Percentiles rank a stretch among this genome's conserved stretches.
These are phyloP conservation scores for Onthophagus sagittarius DNA, from an alignment of 2,888 invertebrate genomes.

Conservation along the genomic window DNA sequence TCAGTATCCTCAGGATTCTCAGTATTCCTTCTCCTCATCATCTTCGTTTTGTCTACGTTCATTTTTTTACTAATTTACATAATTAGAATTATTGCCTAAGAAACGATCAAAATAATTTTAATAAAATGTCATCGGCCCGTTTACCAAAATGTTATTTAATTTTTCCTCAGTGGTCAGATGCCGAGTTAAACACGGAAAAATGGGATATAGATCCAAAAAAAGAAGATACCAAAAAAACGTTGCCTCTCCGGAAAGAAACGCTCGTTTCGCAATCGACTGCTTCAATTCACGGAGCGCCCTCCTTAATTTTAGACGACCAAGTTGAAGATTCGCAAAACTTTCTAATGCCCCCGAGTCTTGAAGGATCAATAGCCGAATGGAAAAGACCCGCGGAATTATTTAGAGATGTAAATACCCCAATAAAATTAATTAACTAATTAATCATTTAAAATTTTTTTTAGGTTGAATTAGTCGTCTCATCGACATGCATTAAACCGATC, in stretches of 20 bases:
- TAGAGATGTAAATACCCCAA: slow-evolving; percentile 29
- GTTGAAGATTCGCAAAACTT: slow-evolving; percentile 25
- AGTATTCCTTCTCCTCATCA: no score
- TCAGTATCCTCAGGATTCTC: no score
- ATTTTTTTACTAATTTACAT: no score
- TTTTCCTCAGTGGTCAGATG: slow-evolving; percentile 42
- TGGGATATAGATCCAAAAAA: slow-evolving; percentile 34
- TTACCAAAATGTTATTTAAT: not conserved
- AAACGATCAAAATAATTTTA: not conserved
- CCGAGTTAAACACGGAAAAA: slow-evolving; percentile 39
- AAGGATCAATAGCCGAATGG: slow-evolving; percentile 34
- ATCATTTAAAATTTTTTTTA: slow-evolving; percentile 2
- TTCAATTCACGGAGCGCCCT: not conserved
- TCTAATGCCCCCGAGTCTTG: slow-evolving; percentile 25
- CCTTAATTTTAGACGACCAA: not conserved
- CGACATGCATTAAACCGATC: slow-evolving; percentile 33
- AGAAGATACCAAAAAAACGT: slow-evolving; percentile 14
- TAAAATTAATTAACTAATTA: not conserved
- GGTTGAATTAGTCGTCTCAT: slow-evolving; percentile 33
- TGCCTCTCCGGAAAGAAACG: not conserved
- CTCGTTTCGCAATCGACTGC: not conserved
- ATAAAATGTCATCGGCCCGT: not conserved
- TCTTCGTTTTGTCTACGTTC: no score
- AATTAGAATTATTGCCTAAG: no score
- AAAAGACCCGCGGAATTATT: slow-evolving; percentile 37